Percentiles rank a stretch among this genome's conserved stretches.
These are phyloP conservation scores for Mesoligia furuncula DNA, from an alignment of 2,888 invertebrate species.

Conservation along the genomic window DNA sequence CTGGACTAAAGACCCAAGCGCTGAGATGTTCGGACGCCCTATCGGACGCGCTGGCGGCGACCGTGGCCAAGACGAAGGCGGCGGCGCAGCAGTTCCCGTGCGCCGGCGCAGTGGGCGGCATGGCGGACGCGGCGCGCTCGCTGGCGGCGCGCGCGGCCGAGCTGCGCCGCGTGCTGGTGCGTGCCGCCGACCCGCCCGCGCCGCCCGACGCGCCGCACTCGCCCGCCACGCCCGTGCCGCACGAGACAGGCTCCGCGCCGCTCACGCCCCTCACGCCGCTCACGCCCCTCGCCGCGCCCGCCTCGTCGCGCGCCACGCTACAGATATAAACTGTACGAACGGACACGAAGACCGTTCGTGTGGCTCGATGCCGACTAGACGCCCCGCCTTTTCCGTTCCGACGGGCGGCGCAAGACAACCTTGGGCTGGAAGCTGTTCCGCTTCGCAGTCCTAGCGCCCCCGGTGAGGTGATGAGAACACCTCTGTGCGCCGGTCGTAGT, in stretches of 20 bases:
- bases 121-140: conserved; percentile 97
- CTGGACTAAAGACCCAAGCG: conserved; percentile 93
- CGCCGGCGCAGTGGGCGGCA: conserved; percentile 96
- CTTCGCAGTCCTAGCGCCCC: conserved; percentile 18
- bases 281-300: conserved; percentile 68
- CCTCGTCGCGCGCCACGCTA: conserved; percentile 75
- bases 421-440: conserved; percentile 26
- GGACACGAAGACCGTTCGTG: conserved; percentile 25
- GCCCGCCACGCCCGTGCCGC: conserved; percentile 80
- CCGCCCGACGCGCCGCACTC: conserved; percentile 63
- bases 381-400: background rate
- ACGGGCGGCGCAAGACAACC: conserved; percentile 3
- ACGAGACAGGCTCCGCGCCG: conserved; percentile 77
- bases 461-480: conserved; percentile 26
- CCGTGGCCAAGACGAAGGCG: conserved; percentile 96
- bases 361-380: conserved; percentile 38
- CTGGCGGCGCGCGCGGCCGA: conserved; percentile 96
- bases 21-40: conserved; percentile 94
- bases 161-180: conserved; percentile 93
- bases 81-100: conserved; percentile 98
- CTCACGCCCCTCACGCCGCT: conserved; percentile 82
- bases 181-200: conserved; percentile 91
- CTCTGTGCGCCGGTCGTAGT: conserved; percentile 29
- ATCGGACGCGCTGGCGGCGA: conserved; percentile 94
- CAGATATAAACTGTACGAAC: conserved; percentile 77